phyloP scores from a whole-genome alignment of 2,888 invertebrate species.

The Bellardia bayeri region DNA sequence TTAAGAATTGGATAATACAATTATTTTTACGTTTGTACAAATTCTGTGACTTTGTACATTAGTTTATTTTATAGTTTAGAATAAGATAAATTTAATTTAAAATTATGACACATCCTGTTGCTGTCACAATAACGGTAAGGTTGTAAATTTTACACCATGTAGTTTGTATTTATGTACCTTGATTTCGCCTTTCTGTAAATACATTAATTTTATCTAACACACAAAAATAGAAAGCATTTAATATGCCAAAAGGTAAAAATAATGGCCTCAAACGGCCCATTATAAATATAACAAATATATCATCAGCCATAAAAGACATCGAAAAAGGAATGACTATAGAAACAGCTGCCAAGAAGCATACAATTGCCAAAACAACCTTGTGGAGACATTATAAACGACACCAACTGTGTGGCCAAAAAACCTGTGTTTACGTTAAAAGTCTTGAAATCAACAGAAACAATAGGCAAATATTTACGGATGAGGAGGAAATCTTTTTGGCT shows the following conservation, averaged over 20 bases:
- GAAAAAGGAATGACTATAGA: conserved; percentile 67
- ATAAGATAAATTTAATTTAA: background rate
- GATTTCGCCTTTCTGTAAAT: background rate
- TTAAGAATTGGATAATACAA: too few relatives aligned
- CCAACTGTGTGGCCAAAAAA: conserved; percentile 21
- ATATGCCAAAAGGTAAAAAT: conserved; percentile 63
- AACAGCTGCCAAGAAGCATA: conserved; percentile 66
- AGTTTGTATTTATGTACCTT: conserved; percentile 9
- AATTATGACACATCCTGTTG: conserved; percentile 37
- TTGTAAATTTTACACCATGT: conserved; percentile 19
- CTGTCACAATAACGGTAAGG: conserved; percentile 42
- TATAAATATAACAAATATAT: conserved; percentile 55
- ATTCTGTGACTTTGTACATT: too few relatives aligned
- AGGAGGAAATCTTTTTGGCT: conserved; percentile 68
- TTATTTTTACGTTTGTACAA: too few relatives aligned
- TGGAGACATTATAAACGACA: conserved; percentile 68
- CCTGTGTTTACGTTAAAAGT: background rate
- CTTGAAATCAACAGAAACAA: conserved; percentile 8
- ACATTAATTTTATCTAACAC: background rate
- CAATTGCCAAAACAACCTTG: conserved; percentile 65
- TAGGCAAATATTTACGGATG: conserved; percentile 54
- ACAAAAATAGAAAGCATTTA: background rate
- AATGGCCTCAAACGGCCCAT: conserved; percentile 55
- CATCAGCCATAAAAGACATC: conserved; percentile 57
- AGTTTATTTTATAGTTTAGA: background rate